Percentiles rank a stretch among this genome's conserved stretches.
These are phyloP conservation scores for Chironomus tentans DNA, from an alignment of 2,888 invertebrate genomes.

Conservation along the genomic window DNA sequence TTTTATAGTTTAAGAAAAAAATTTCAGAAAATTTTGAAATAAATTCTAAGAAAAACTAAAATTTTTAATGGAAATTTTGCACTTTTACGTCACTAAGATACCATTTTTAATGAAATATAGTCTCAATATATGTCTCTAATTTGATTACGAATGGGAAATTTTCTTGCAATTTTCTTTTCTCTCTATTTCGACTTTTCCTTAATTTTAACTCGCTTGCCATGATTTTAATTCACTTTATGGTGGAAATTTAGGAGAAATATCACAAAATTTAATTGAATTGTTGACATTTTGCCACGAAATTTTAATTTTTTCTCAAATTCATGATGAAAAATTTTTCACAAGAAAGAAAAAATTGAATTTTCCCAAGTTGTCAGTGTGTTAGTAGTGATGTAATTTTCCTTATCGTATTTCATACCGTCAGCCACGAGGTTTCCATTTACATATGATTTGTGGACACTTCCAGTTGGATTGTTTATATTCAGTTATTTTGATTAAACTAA, in stretches of 20 bases:
- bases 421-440: conserved; percentile 26
- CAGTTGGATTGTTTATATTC: conserved; percentile 6
- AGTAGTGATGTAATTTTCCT: conserved; percentile 23
- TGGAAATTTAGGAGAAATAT: neutral
- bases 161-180: conserved; percentile 19
- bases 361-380: conserved; percentile 7
- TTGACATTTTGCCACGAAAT: neutral
- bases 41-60: neutral
- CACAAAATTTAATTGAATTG: neutral
- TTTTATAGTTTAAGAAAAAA: neutral
- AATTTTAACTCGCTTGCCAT: conserved; percentile 2
- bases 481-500: neutral
- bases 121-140: neutral
- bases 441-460: conserved; percentile 1
- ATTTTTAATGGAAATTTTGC: no score
- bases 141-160: neutral
- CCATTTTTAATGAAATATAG: neutral
- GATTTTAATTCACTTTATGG: neutral
- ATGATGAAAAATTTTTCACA: conserved; percentile 14
- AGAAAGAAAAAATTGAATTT: conserved; percentile 23
- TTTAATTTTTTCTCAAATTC: neutral
- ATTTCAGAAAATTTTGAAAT: neutral
- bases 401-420: neutral
- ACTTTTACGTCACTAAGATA: neutral
- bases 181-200: conserved; percentile 18